Conservation (phyloP, 2,888 invertebrate species). For the Drosophila cyrtoloma region DNA sequence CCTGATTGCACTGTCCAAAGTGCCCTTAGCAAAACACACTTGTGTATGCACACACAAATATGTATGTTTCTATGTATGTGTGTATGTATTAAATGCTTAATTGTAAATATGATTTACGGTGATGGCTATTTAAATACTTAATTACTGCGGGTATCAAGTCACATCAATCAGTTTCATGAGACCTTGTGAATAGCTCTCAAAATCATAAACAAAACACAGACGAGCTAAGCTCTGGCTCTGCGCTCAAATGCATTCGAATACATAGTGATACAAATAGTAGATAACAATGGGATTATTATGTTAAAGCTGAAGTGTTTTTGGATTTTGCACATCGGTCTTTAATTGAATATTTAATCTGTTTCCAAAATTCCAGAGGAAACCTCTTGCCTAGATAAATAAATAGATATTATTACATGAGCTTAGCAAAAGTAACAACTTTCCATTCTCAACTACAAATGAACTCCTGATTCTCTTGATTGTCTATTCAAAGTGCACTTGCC, state of each 20-base stretch:
- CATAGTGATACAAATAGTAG: neutral
- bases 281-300: neutral
- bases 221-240: neutral
- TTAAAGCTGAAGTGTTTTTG: neutral
- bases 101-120: conserved; percentile 10
- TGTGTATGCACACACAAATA: neutral
- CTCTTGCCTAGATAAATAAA: neutral
- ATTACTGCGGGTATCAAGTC: conserved; percentile 12
- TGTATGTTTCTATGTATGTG: neutral
- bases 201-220: neutral
- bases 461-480: neutral
- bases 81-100: conserved; percentile 6
- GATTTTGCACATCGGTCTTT: neutral
- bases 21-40: conserved; percentile 1
- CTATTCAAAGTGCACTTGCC: conserved; percentile 35
- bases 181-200: neutral
- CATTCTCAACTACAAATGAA: neutral
- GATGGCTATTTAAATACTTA: conserved; percentile 16
- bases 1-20: neutral
- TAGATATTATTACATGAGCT: neutral
- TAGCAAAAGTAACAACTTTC: neutral
- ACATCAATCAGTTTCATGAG: neutral
- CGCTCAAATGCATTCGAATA: neutral
- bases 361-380: neutral
- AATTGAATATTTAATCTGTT: neutral